A percentile compares a stretch with the other conserved stretches of the same genome.
phyloP scores from a whole-genome alignment of 1,140 invertebrate species.

The Bombus sibiricus region DNA sequence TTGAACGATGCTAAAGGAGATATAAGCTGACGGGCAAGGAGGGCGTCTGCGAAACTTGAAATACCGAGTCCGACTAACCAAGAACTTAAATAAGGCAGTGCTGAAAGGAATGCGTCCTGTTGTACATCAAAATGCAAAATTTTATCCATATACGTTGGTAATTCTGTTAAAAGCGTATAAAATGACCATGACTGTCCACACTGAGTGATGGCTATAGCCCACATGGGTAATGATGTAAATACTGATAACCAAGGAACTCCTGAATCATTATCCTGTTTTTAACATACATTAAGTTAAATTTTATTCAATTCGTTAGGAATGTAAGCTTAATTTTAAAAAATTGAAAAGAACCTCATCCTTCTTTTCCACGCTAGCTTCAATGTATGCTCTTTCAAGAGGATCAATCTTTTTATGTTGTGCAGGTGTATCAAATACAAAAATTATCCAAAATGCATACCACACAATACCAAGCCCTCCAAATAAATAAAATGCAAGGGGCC shows the following conservation, averaged over 20 bases:
- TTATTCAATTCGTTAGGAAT: neutral
- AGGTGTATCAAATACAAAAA: slow-evolving; percentile 90
- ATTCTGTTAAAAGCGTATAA: slow-evolving; percentile 96
- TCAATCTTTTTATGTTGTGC: slow-evolving; percentile 91
- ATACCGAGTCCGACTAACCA: slow-evolving; percentile 88
- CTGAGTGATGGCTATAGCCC: slow-evolving; percentile 94
- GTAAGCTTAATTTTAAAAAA: slow-evolving; percentile 24
- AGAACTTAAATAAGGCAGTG: slow-evolving; percentile 79
- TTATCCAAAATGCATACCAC: slow-evolving; percentile 91
- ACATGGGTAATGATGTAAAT: slow-evolving; percentile 91
- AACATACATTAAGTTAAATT: slow-evolving; percentile 20
- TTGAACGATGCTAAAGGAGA: slow-evolving; percentile 88
- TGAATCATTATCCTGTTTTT: slow-evolving; percentile 64
- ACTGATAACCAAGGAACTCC: slow-evolving; percentile 90
- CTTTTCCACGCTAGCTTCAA: slow-evolving; percentile 83
- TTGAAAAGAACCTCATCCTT: slow-evolving; percentile 71
- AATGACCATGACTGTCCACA: slow-evolving; percentile 97
- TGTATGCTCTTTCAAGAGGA: slow-evolving; percentile 86
- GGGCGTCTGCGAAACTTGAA: slow-evolving; percentile 88
- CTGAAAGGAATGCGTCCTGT: slow-evolving; percentile 77
- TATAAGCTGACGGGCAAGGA: slow-evolving; percentile 85
- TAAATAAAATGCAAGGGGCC: slow-evolving; percentile 91
- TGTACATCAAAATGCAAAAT: slow-evolving; percentile 95
- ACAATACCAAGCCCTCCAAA: slow-evolving; percentile 89
- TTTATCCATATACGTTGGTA: slow-evolving; percentile 97